Evolutionary conservation across 2,888 invertebrate species (phyloP), one percentile per base, ranked within the genome.

Genomic region (Mechanitis messenoides): DNA sequence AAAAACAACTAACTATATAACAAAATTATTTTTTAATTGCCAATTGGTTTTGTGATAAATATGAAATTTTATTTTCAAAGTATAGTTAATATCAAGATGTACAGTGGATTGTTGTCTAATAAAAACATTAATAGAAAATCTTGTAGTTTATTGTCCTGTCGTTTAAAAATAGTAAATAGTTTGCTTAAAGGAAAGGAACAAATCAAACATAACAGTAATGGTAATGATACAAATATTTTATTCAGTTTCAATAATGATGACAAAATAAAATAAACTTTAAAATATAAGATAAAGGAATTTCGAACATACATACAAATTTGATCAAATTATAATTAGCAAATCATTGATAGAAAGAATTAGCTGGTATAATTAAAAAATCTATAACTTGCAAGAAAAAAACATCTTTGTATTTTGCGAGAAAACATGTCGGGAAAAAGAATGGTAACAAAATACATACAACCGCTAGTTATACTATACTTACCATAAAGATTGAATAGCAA

Each of bases 261-360:
- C 72, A 78, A 81, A 81, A 80, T 78, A 79, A 80, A 69, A 76
- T 73, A 78, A 74, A 73, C 74, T 72, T 73, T 72, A 73, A 70
- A 74, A 78, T 73, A 75, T 76, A 64, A 72, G 62, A 64, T 76
- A 81, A 77, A 75, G 71, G 72, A 81, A 81, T 80, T 81, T 82
- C 67, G 74, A 76, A 69, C 75, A 80, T 77, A 61, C 56, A 66
- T 65, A 68, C 62, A 79, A 31, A 50, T 50, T 50, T 50, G 50
- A 50, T 50, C 50, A 50, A 50, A 50, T 50, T 50, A 50, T 31
- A 50, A 50, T 31, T 31, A 50, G 31, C 50, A 50, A 50, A 50
- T 50, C 31, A 50, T 31, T 6, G 50, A 50, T 50, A 31, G 31
- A 31, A 50, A 31, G 31, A 31, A 50, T 50, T 31, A 50, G 50